Percentiles rank a stretch among this genome's conserved stretches.
These are phyloP conservation scores for Lithobius niger DNA, from an alignment of 1,140 invertebrate species.

Conservation along the genomic window DNA sequence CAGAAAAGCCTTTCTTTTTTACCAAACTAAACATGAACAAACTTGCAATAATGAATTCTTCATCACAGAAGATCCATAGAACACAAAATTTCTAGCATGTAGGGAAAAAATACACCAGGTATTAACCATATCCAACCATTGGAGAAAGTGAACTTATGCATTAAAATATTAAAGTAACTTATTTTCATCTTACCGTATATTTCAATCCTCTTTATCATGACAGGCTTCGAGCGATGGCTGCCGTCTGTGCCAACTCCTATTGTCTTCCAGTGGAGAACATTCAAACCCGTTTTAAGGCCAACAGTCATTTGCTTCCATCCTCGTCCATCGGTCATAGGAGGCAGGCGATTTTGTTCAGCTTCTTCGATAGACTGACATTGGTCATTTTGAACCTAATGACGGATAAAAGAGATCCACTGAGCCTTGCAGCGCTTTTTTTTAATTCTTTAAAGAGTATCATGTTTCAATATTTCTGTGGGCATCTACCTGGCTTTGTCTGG, in stretches of 20 bases:
- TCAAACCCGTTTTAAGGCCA: constrained; percentile 34
- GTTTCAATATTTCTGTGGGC: background rate
- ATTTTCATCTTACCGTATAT: constrained; percentile 34
- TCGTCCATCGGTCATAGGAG: constrained; percentile 35
- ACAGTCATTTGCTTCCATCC: constrained; percentile 35
- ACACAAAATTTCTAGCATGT: too few relatives aligned
- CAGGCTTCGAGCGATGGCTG: constrained; percentile 27
- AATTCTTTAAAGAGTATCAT: too few relatives aligned
- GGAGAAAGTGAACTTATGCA: too few relatives aligned
- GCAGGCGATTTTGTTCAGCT: constrained; percentile 34
- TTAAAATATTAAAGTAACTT: too few relatives aligned
- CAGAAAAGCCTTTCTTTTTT: too few relatives aligned
- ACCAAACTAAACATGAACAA: too few relatives aligned
- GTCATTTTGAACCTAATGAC: constrained; percentile 40
- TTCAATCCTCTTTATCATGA: constrained; percentile 33
- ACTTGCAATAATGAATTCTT: too few relatives aligned
- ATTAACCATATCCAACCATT: too few relatives aligned
- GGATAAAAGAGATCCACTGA: too few relatives aligned
- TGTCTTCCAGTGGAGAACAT: constrained; percentile 40
- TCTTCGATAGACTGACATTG: constrained; percentile 36
- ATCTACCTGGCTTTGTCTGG: background rate
- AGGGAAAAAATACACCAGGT: too few relatives aligned
- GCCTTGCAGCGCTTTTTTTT: too few relatives aligned
- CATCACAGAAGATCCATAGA: too few relatives aligned
- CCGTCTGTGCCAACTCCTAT: constrained; percentile 30